Evolutionary conservation across 2,888 invertebrate genomes (phyloP).

Genomic region (Lithophane socia): DNA sequence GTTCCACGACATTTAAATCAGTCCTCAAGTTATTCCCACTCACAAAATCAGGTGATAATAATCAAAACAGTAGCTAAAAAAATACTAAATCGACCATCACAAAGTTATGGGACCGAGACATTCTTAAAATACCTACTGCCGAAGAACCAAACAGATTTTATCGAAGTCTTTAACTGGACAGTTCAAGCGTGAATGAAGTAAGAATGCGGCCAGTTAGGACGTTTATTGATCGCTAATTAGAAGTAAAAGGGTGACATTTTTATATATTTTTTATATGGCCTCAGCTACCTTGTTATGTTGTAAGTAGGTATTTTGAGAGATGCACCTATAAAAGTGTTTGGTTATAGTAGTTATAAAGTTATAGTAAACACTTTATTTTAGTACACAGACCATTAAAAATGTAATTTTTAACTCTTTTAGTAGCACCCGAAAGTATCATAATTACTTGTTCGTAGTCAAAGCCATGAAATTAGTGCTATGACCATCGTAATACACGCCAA

Average conservation of each 20-base stretch:
- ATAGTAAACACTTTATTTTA: background rate
- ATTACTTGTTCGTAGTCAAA: background rate
- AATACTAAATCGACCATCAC: conserved; percentile 66
- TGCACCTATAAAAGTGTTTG: conserved; percentile 15
- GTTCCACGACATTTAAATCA: conserved; percentile 42
- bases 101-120: conserved; percentile 71
- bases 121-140: conserved; percentile 67
- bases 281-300: conserved; percentile 38
- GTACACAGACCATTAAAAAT: background rate
- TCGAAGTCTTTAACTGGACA: conserved; percentile 62
- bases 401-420: background rate
- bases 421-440: background rate
- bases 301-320: conserved; percentile 35
- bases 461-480: background rate
- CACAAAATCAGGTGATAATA: conserved; percentile 58
- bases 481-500: too few species aligned
- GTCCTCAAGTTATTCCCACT: conserved; percentile 51
- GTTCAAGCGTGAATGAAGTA: conserved; percentile 67
- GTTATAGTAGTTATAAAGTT: conserved; percentile 19
- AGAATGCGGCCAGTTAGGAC: conserved; percentile 55
- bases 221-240: conserved; percentile 69
- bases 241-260: conserved; percentile 65
- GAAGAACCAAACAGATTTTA: conserved; percentile 69
- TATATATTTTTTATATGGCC: conserved; percentile 40
- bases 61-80: conserved; percentile 71